Evolutionary conservation across 1,140 invertebrate species (phyloP), one percentile per base, ranked within the genome.

Genomic region (Magallana ariakensis): DNA sequence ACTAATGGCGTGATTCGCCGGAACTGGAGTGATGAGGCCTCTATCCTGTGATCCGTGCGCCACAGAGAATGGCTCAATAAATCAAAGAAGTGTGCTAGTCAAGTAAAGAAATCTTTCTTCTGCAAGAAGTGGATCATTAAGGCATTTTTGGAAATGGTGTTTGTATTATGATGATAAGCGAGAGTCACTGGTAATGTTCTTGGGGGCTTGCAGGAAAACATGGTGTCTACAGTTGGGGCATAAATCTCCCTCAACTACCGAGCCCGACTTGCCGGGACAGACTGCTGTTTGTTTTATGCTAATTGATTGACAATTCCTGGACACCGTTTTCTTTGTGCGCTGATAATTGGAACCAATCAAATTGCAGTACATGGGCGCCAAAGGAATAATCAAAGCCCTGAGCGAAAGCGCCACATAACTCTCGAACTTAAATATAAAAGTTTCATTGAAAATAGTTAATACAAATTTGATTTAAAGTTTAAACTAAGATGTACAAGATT

Each of bases 51-150:
- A 75, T 26, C 33, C 66, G 22, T 1, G 7, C 33, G 66, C 5
- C 33, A 2, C 33, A 46, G 66, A 75, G 22, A 75, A 33, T 26
- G 66, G 22, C 66, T 75, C 66, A 26, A 75, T 75, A 75, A 75
- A 75, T 75, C 66, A 75, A 19, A 13, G 66, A 75, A 75, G 66
- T 75, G 66, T 75, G 66, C 66, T 75, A 26, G 22, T 75, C 66
- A 26, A 26, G 22, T 75, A 75, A 75, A 75, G 66, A 75, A 26
- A 75, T 26, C 66, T 26, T 75, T 75, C 66, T 75, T 75, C 66
- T 26, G 10, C 22, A 75, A 75, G 66, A 75, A 75, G 66, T 75
- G 66, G 66, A 75, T 75, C 66, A 75, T 75, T 75, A 75, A 75
- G 19, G 66, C 66, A 75, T 75, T 75, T 46, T 75, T 26, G 19